A percentile compares a stretch with the other conserved stretches of the same genome.
Conservation (phyloP, 1,140 invertebrate species). For the Zaprionus nigranus region DNA sequence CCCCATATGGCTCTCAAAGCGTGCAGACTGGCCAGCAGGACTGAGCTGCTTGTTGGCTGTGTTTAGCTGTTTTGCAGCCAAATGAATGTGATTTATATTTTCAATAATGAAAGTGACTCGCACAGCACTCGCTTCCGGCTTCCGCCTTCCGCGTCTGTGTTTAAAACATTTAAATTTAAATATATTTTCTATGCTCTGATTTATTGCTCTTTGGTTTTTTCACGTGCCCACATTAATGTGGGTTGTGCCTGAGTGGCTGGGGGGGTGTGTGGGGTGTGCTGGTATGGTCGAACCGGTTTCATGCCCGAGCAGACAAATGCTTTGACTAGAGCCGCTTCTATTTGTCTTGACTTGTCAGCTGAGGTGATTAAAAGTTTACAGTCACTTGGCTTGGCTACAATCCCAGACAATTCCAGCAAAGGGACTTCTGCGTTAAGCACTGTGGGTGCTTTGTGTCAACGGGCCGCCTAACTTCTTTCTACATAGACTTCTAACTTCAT, state of each 20-base stretch:
- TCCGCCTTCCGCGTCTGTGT: slow-evolving; percentile 30
- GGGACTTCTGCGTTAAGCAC: background rate
- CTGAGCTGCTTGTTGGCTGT: slow-evolving; percentile 23
- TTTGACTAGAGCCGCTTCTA: slow-evolving; percentile 60
- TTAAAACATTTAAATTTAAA: slow-evolving; percentile 81
- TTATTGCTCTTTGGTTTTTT: slow-evolving; percentile 56
- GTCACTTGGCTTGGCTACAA: background rate
- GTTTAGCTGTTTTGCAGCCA: slow-evolving; percentile 57
- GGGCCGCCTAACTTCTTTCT: background rate
- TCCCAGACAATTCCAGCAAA: background rate
- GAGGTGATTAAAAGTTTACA: slow-evolving; percentile 75
- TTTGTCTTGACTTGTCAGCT: slow-evolving; percentile 76
- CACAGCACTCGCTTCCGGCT: slow-evolving; percentile 44
- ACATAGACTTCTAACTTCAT: too few species aligned
- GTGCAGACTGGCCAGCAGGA: slow-evolving; percentile 28
- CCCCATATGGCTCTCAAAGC: slow-evolving; percentile 63
- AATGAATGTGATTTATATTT: slow-evolving; percentile 83
- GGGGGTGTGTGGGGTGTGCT: background rate
- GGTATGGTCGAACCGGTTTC: slow-evolving; percentile 47
- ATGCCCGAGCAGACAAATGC: slow-evolving; percentile 64
- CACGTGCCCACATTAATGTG: background rate
- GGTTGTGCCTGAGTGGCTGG: background rate
- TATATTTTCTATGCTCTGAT: slow-evolving; percentile 82
- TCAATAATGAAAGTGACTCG: slow-evolving; percentile 81
- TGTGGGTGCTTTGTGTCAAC: background rate